Conservation (phyloP, 2,113 vertebrate genomes). For the Equus quagga region DNA sequence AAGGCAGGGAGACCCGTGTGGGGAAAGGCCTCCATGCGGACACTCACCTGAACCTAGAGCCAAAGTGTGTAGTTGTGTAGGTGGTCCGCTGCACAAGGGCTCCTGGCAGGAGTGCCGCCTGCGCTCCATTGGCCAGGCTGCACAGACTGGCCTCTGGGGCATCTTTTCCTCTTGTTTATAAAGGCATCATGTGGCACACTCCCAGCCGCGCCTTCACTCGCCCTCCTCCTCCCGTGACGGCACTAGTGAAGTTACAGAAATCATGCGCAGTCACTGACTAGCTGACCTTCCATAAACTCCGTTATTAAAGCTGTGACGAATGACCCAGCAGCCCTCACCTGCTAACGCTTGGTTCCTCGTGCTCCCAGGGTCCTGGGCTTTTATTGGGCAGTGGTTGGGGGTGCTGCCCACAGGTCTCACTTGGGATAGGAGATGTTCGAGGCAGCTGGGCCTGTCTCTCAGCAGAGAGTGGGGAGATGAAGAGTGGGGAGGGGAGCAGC, state of each 20-base stretch:
- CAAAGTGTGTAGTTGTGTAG: background rate
- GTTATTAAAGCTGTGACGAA: conserved; percentile 78
- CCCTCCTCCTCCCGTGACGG: background rate
- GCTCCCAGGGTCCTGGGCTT: conserved; percentile 74
- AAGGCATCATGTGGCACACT: background rate
- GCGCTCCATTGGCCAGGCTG: background rate
- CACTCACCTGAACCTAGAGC: background rate
- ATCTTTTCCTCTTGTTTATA: background rate
- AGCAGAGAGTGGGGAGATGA: background rate
- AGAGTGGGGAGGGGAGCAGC: background rate
- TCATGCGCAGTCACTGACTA: conserved; percentile 72
- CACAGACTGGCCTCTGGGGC: background rate
- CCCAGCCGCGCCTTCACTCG: background rate
- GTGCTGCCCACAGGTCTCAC: background rate
- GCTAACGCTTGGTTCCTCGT: conserved; percentile 75
- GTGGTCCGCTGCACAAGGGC: background rate
- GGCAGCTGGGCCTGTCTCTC: background rate
- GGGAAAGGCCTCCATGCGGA: background rate
- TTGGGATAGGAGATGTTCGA: background rate
- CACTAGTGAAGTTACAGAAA: conserved; percentile 83
- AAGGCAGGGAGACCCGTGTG: background rate
- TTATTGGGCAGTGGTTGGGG: conserved; percentile 46
- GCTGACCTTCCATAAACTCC: conserved; percentile 78
- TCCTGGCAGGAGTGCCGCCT: background rate
- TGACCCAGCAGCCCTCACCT: conserved; percentile 74